These are phyloP conservation scores for Drosophila ercepeae DNA, from an alignment of 1,140 invertebrate species.

Conservation along the genomic window DNA sequence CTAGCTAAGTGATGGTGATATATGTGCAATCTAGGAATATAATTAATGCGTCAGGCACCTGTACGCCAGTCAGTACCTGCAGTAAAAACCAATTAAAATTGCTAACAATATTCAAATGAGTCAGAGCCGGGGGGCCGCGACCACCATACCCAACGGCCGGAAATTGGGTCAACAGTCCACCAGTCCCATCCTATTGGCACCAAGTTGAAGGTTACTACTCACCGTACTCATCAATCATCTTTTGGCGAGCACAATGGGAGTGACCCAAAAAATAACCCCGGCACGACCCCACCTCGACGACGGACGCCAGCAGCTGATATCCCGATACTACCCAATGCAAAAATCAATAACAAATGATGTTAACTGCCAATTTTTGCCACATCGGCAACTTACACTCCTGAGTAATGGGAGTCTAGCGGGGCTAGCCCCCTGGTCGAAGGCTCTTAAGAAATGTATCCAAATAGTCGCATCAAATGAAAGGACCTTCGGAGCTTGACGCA, in stretches of 20 bases:
- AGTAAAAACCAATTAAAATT: slow-evolving; percentile 49
- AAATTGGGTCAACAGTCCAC: slow-evolving; percentile 45
- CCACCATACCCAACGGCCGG: slow-evolving; percentile 16
- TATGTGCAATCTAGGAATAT: slow-evolving; percentile 55
- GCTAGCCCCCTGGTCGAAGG: too few species aligned
- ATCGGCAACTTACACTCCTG: slow-evolving; percentile 48
- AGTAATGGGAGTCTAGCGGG: not conserved
- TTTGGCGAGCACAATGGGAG: slow-evolving; percentile 37
- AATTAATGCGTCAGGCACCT: slow-evolving; percentile 33
- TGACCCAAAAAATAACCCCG: slow-evolving; percentile 63
- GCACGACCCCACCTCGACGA: slow-evolving; percentile 18
- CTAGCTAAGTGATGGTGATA: slow-evolving; percentile 37
- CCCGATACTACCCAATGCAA: slow-evolving; percentile 36
- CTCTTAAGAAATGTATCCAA: slow-evolving; percentile 32
- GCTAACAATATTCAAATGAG: slow-evolving; percentile 46
- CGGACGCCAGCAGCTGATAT: slow-evolving; percentile 43
- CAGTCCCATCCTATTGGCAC: not conserved
- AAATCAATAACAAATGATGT: slow-evolving; percentile 82
- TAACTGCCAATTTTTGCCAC: slow-evolving; percentile 76
- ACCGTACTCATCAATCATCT: slow-evolving; percentile 70
- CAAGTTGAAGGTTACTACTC: slow-evolving; percentile 60
- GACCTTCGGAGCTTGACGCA: slow-evolving; percentile 30
- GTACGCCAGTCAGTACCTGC: not conserved
- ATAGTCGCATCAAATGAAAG: slow-evolving; percentile 53
- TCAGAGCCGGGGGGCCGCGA: slow-evolving; percentile 9